These are phyloP conservation scores for Apantesis nais DNA, from an alignment of 2,888 invertebrate genomes.

Conservation along the genomic window DNA sequence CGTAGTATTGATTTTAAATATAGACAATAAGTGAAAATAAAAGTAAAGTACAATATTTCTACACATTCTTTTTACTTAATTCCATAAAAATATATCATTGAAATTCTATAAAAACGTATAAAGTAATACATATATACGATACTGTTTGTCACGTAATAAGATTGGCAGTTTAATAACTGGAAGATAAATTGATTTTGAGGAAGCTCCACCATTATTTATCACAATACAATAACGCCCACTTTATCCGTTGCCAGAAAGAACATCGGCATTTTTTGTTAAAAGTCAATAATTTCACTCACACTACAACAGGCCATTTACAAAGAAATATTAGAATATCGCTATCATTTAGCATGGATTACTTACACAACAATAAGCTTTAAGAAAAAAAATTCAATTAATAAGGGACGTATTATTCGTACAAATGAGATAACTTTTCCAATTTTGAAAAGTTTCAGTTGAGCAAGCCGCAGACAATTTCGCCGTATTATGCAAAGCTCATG, in stretches of 20 bases:
- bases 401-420: conserved; percentile 33
- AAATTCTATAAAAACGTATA: neutral
- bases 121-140: neutral
- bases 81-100: neutral
- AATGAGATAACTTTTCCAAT: conserved; percentile 48
- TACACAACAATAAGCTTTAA: conserved; percentile 9
- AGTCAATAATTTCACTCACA: neutral
- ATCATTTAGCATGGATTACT: neutral
- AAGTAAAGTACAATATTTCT: no score
- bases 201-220: conserved; percentile 31
- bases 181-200: conserved; percentile 43
- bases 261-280: conserved; percentile 5
- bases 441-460: conserved; percentile 40
- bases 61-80: no score
- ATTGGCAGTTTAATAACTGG: conserved; percentile 46
- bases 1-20: no score
- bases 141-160: conserved; percentile 17
- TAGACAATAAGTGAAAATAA: no score
- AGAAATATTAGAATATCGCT: neutral
- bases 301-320: neutral
- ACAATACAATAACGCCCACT: conserved; percentile 28
- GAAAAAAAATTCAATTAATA: conserved; percentile 36
- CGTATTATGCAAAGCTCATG: conserved; percentile 42
- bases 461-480: conserved; percentile 37
- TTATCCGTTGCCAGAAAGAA: neutral